Percentiles rank a stretch among this genome's conserved stretches.
Conservation (phyloP, 2,888 invertebrate species). For the Didymodactylos carnosus region DNA sequence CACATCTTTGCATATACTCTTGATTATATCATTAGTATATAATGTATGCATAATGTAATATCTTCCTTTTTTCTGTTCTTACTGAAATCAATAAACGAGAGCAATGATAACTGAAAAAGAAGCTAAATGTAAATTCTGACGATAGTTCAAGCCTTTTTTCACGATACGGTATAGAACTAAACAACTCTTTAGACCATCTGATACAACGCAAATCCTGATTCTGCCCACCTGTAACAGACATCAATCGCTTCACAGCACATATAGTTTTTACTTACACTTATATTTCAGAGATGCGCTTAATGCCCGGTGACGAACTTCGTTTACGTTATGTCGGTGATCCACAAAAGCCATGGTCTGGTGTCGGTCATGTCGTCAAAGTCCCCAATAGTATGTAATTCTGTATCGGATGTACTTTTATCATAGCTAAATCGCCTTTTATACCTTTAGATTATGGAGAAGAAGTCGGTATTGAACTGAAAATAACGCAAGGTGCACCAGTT, state of each 20-base stretch:
- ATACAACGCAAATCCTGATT: too few relatives aligned
- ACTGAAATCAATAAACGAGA: too few relatives aligned
- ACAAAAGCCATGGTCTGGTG: constrained; percentile 85
- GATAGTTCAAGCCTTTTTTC: too few relatives aligned
- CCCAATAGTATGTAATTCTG: constrained; percentile 29
- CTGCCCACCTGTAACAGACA: too few relatives aligned
- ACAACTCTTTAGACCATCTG: too few relatives aligned
- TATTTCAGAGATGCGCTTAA: constrained; percentile 8
- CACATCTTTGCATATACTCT: too few relatives aligned
- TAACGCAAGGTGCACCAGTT: constrained; percentile 68
- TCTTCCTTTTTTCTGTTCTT: neutral
- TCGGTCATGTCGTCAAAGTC: constrained; percentile 74
- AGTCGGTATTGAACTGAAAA: constrained; percentile 83
- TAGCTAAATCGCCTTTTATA: neutral
- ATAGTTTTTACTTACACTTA: constrained; percentile 79
- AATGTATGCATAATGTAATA: too few relatives aligned
- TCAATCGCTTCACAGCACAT: too few relatives aligned
- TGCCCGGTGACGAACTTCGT: constrained; percentile 47
- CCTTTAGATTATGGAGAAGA: constrained; percentile 67
- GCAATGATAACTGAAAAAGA: too few relatives aligned
- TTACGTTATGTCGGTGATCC: constrained; percentile 70
- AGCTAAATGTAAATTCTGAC: too few relatives aligned
- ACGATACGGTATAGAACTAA: too few relatives aligned
- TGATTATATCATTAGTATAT: too few relatives aligned
- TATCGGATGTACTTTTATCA: constrained; percentile 30